Evolutionary conservation across 2,888 invertebrate genomes (phyloP).

Genomic region (Hirtodrosophila confusa): DNA sequence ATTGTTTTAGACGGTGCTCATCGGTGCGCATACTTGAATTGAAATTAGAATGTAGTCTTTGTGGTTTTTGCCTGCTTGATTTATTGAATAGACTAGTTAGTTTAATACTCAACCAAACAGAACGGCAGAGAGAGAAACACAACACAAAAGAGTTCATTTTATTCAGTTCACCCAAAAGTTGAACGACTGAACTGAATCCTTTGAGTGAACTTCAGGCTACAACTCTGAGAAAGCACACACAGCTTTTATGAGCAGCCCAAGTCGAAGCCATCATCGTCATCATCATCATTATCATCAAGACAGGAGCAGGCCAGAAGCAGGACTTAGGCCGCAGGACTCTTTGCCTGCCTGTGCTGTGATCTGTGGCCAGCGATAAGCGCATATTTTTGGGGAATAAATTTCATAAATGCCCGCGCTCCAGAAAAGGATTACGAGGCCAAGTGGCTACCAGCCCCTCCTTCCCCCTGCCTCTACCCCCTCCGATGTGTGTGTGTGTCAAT

Average conservation of each 20-base stretch:
- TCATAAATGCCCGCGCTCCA: constrained; percentile 68
- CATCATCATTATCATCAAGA: constrained; percentile 38
- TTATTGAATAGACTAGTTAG: too few species aligned
- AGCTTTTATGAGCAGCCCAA: constrained; percentile 71
- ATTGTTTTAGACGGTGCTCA: too few species aligned
- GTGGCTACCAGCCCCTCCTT: constrained; percentile 19
- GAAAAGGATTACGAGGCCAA: constrained; percentile 66
- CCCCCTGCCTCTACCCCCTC: neutral
- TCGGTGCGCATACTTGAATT: too few species aligned
- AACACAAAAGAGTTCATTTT: too few species aligned
- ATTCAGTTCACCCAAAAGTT: too few species aligned
- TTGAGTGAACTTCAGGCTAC: too few species aligned
- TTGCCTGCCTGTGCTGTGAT: constrained; percentile 44
- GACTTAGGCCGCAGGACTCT: constrained; percentile 57
- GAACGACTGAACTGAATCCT: too few species aligned
- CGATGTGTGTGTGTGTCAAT: constrained; percentile 53
- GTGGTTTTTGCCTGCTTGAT: too few species aligned
- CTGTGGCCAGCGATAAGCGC: constrained; percentile 69
- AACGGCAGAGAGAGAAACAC: too few species aligned
- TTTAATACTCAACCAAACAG: too few species aligned
- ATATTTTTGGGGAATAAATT: constrained; percentile 61
- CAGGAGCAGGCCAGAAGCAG: constrained; percentile 29
- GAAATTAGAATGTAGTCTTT: too few species aligned
- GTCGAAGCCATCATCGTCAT: constrained; percentile 70
- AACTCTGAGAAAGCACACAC: constrained; percentile 4